Conservation (phyloP, 2,888 invertebrate species). For the Clanis bilineata region DNA sequence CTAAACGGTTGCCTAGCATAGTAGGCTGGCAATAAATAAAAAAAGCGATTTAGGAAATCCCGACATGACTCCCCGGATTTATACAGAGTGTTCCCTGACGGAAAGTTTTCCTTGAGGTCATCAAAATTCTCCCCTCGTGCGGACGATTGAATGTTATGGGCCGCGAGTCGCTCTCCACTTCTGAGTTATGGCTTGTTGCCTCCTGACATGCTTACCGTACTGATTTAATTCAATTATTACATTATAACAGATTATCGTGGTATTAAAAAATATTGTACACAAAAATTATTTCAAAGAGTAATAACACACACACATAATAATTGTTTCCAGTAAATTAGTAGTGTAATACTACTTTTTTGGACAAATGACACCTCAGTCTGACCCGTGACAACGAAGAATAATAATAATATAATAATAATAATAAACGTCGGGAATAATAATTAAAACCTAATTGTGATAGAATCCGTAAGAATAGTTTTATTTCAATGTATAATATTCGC, state of each 20-base stretch:
- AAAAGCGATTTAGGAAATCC: slow-evolving; percentile 78
- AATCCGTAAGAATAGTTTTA: too few relatives aligned
- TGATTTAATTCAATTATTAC: slow-evolving; percentile 68
- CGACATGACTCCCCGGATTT: slow-evolving; percentile 77
- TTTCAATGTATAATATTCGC: too few relatives aligned
- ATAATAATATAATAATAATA: too few relatives aligned
- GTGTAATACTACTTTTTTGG: too few relatives aligned
- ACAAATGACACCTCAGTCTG: too few relatives aligned
- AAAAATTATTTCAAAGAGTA: neutral
- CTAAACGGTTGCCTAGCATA: slow-evolving; percentile 67
- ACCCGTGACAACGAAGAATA: too few relatives aligned
- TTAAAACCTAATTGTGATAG: too few relatives aligned
- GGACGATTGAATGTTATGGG: slow-evolving; percentile 80
- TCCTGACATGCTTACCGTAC: slow-evolving; percentile 65
- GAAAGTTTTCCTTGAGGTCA: slow-evolving; percentile 77
- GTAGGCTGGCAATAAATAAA: slow-evolving; percentile 74
- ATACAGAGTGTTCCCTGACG: slow-evolving; percentile 71
- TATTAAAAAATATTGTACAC: neutral
- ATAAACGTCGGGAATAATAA: too few relatives aligned
- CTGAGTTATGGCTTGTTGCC: slow-evolving; percentile 70
- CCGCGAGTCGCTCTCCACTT: slow-evolving; percentile 72
- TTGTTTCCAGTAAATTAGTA: too few relatives aligned
- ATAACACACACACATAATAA: too few relatives aligned
- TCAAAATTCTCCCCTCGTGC: slow-evolving; percentile 77
- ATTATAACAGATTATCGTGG: neutral